A percentile compares a stretch with the other conserved stretches of the same genome.
Conservation (phyloP, 1,140 invertebrate genomes). For the Panagrolaimus sp. region DNA sequence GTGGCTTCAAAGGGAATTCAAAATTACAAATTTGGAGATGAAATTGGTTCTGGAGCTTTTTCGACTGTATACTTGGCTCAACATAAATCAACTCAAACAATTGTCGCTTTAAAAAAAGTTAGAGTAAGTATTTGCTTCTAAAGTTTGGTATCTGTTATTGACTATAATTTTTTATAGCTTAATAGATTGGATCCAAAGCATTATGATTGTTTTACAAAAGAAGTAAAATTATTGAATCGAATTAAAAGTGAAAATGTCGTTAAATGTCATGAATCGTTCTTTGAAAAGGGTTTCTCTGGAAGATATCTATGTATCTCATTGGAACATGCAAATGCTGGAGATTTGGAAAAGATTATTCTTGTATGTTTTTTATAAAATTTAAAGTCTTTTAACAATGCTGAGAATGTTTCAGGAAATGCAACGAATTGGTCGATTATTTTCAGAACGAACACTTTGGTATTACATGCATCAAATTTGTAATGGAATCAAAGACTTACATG, state of each 20-base stretch:
- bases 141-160: neutral
- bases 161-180: neutral
- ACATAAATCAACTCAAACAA: neutral
- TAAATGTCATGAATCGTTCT: neutral
- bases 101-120: conserved; percentile 2
- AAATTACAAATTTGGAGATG: too few relatives aligned
- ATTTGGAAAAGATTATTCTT: conserved; percentile 11
- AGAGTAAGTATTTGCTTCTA: neutral
- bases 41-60: neutral
- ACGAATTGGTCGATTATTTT: neutral
- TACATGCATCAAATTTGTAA: conserved; percentile 14
- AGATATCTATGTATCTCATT: conserved; percentile 12
- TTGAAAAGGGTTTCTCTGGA: neutral
- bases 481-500: conserved; percentile 17
- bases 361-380: neutral
- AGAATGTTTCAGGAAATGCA: conserved; percentile 1
- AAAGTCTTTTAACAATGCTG: neutral
- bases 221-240: neutral
- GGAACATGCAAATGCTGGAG: conserved; percentile 13
- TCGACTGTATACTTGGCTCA: conserved; percentile 1
- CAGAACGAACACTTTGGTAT: conserved; percentile 22
- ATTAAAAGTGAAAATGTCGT: neutral
- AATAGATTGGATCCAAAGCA: neutral
- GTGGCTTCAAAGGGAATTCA: too few relatives aligned
- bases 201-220: neutral